A percentile compares a stretch with the other conserved stretches of the same genome.
phyloP scores from a whole-genome alignment of 2,113 vertebrate species.

The Galeopterus variegatus region DNA sequence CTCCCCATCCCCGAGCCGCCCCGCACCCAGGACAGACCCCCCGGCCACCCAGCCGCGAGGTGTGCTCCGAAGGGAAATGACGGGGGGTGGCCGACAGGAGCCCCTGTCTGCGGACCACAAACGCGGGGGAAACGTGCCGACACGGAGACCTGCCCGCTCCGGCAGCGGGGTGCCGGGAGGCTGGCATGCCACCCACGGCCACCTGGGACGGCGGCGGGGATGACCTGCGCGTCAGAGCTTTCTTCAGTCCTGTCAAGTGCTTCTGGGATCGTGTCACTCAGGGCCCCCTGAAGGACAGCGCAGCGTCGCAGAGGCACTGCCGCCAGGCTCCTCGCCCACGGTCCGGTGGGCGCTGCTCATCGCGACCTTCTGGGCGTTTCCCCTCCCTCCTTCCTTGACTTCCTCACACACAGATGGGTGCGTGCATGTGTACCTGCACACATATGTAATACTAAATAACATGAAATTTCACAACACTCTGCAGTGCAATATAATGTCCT shows the following conservation, averaged over 20 bases:
- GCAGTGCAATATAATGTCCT: neutral
- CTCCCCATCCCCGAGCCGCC: neutral
- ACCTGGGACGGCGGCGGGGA: rapidly evolving
- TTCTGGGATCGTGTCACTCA: neutral
- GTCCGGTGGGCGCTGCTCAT: neutral
- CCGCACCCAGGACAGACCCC: neutral
- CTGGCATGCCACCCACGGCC: neutral
- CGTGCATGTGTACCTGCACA: too few relatives aligned
- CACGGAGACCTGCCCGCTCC: neutral
- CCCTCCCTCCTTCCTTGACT: too few relatives aligned
- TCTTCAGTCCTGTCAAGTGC: neutral
- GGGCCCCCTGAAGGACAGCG: rapidly evolving
- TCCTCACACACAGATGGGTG: too few relatives aligned
- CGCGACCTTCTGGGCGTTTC: too few relatives aligned
- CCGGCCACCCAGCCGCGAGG: neutral
- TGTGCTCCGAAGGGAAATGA: neutral
- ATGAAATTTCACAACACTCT: neutral
- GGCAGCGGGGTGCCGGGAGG: neutral
- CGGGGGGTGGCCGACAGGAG: neutral
- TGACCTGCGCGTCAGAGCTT: neutral
- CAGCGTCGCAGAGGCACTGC: rapidly evolving
- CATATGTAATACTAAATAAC: neutral
- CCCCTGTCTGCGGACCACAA: neutral
- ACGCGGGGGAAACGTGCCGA: neutral
- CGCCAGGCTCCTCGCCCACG: too few relatives aligned